Percentiles rank a stretch among this genome's conserved stretches.
Conservation (phyloP, 1,140 invertebrate genomes). For the Aradophagus sp. region DNA sequence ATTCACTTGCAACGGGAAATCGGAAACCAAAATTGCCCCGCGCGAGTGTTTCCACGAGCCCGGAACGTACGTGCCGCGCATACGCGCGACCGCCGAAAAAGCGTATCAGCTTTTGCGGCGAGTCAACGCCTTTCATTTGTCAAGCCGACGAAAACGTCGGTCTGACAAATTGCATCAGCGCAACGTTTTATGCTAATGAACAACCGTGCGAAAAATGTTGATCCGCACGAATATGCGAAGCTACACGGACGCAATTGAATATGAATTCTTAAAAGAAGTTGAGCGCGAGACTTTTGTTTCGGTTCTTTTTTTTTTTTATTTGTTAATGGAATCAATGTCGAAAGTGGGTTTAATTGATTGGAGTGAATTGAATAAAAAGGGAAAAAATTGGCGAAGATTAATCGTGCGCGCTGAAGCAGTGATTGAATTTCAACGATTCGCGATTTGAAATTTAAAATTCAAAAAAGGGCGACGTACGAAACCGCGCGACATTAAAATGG, state of each 20-base stretch:
- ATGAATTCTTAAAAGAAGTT: conserved; percentile 10
- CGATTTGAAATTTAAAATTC: too few species aligned
- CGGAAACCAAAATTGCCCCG: conserved; percentile 24
- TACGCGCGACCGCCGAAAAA: conserved; percentile 10
- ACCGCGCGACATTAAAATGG: too few species aligned
- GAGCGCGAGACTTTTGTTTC: too few species aligned
- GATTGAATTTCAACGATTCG: too few species aligned
- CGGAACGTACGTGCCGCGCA: conserved; percentile 13
- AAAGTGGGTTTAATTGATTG: too few species aligned
- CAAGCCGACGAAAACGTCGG: conserved; percentile 31
- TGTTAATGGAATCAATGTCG: too few species aligned
- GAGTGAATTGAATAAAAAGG: too few species aligned
- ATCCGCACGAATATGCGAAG: conserved; percentile 4
- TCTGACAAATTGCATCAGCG: conserved; percentile 39
- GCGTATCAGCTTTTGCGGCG: conserved; percentile 24
- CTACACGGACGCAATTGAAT: conserved; percentile 13
- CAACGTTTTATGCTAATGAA: conserved; percentile 46
- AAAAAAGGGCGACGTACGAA: too few species aligned
- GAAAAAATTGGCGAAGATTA: too few species aligned
- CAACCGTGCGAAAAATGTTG: conserved; percentile 29
- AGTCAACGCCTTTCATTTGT: conserved; percentile 47
- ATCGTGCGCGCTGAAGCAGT: too few species aligned
- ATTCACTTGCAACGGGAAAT: conserved; percentile 46
- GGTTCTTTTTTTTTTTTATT: too few species aligned
- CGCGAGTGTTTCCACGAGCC: conserved; percentile 33